A percentile compares a stretch with the other conserved stretches of the same genome.
phyloP scores from a whole-genome alignment of 2,888 invertebrate species.

The Pammene fasciana region DNA sequence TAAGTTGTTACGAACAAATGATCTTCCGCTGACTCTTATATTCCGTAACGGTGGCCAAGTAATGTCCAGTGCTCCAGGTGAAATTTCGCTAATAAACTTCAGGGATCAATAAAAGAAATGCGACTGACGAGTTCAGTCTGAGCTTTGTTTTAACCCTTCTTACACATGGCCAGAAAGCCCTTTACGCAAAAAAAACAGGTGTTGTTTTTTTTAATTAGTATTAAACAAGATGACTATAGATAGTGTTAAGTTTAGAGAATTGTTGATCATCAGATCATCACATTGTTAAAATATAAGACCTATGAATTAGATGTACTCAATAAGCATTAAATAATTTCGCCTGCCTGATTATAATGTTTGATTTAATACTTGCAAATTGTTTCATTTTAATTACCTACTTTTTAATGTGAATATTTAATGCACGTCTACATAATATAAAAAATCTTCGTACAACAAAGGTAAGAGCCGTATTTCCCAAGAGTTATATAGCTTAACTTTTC shows the following conservation, averaged over 20 bases:
- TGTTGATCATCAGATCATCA: too few species aligned
- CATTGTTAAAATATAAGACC: too few species aligned
- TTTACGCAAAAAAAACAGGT: background rate
- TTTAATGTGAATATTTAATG: too few species aligned
- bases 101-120: constrained; percentile 75
- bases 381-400: background rate
- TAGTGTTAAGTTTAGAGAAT: too few species aligned
- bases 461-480: constrained; percentile 50
- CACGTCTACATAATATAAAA: too few species aligned
- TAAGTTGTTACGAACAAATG: too few species aligned
- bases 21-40: background rate
- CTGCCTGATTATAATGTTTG: too few species aligned
- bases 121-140: constrained; percentile 65
- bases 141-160: constrained; percentile 61
- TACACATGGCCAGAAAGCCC: constrained; percentile 50
- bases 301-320: too few species aligned
- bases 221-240: too few species aligned
- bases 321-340: too few species aligned
- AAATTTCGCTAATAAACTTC: constrained; percentile 75
- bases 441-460: constrained; percentile 38
- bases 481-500: constrained; percentile 76
- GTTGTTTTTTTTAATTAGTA: background rate
- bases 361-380: background rate
- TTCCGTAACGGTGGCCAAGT: constrained; percentile 21
- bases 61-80: constrained; percentile 52